Evolutionary conservation across 2,888 invertebrate genomes (phyloP).

Genomic region (Scelioninae gen. 1): DNA sequence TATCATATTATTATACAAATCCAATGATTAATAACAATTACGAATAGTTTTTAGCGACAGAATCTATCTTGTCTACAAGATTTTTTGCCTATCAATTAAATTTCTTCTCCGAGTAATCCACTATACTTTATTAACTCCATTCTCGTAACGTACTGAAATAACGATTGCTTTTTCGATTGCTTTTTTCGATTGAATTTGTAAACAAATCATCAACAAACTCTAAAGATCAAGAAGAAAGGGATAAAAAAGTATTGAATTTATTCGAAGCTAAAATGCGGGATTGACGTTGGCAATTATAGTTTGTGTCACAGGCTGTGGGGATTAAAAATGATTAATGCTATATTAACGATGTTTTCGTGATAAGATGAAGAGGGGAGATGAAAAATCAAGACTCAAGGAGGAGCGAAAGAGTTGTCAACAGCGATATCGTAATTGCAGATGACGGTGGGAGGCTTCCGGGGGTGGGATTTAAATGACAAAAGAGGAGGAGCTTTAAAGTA

Average conservation of each 20-base stretch:
- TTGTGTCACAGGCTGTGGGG: conserved; percentile 19
- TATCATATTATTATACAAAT: conserved; percentile 35
- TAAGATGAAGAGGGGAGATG: neutral
- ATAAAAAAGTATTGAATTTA: too few species aligned
- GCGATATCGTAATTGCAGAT: conserved; percentile 37
- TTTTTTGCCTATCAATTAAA: conserved; percentile 40
- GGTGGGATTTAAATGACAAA: conserved; percentile 37
- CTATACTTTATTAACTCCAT: conserved; percentile 5
- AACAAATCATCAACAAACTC: conserved; percentile 12
- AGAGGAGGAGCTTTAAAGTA: conserved; percentile 50
- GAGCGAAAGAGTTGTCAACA: conserved; percentile 49
- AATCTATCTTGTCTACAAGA: conserved; percentile 2
- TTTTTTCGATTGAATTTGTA: conserved; percentile 36
- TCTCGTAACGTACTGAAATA: conserved; percentile 18
- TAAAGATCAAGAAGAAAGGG: conserved; percentile 1
- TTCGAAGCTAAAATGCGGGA: conserved; percentile 4
- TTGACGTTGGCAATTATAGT: conserved; percentile 16
- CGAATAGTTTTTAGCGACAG: conserved; percentile 15
- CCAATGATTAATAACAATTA: conserved; percentile 40
- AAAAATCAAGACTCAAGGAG: conserved; percentile 28
- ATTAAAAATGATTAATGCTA: conserved; percentile 32
- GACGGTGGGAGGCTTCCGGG: conserved; percentile 25
- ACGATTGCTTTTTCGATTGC: conserved; percentile 11
- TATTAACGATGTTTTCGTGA: conserved; percentile 12
- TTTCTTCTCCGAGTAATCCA: conserved; percentile 10